A percentile compares a stretch with the other conserved stretches of the same genome.
These are phyloP conservation scores for Gymnogyps californianus DNA, from an alignment of 2,113 vertebrate species.

Conservation along the genomic window DNA sequence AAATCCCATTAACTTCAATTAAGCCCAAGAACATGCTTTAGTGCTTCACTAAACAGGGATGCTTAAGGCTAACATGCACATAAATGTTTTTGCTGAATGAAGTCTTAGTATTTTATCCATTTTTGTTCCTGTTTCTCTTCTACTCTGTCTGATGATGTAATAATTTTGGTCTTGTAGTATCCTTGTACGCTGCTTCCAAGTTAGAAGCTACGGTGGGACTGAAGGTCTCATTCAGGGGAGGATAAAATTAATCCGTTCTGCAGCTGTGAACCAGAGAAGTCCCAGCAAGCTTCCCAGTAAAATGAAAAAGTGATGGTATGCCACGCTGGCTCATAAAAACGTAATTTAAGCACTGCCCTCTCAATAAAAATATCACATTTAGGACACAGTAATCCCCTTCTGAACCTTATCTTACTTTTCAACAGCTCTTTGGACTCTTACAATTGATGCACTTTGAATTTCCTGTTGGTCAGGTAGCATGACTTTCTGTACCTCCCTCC, in stretches of 20 bases:
- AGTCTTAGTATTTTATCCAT: neutral
- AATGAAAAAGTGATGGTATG: constrained; percentile 56
- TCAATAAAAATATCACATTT: constrained; percentile 53
- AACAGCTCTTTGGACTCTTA: constrained; percentile 67
- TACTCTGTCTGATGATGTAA: neutral
- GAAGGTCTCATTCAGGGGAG: constrained; percentile 48
- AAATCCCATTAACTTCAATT: constrained; percentile 37
- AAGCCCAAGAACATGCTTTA: neutral
- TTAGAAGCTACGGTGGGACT: constrained; percentile 15
- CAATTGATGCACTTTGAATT: constrained; percentile 65
- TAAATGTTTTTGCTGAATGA: neutral
- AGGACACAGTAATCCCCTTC: constrained; percentile 62
- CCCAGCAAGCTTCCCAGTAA: constrained; percentile 29
- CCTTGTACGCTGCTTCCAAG: neutral
- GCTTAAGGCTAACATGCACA: neutral
- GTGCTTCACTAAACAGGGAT: neutral
- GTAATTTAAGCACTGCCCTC: constrained; percentile 54
- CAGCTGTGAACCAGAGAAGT: constrained; percentile 56
- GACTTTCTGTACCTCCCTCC: constrained; percentile 60
- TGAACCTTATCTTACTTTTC: constrained; percentile 73
- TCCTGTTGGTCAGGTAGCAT: constrained; percentile 71
- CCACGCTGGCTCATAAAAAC: constrained; percentile 58
- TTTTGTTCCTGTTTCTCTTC: neutral
- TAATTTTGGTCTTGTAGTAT: neutral
- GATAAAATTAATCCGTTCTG: constrained; percentile 55